Conservation (phyloP, 2,113 vertebrate species). For the Dendropsophus ebraccatus region DNA sequence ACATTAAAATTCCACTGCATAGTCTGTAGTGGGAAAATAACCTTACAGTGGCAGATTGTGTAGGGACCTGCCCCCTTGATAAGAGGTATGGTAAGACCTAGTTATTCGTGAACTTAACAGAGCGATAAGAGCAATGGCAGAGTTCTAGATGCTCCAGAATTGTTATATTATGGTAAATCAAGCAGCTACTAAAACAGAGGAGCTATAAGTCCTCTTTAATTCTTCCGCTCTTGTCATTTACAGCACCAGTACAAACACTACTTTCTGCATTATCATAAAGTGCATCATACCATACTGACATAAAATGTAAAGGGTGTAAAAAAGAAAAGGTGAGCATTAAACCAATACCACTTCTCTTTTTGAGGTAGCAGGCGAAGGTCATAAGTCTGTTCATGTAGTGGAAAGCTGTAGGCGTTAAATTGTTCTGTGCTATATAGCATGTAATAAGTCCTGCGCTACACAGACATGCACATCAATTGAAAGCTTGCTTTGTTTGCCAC, state of each 20-base stretch:
- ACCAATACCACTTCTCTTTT: slow-evolving; percentile 14
- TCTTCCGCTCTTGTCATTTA: not conserved
- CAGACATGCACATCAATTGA: slow-evolving; percentile 60
- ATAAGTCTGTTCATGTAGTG: slow-evolving; percentile 53
- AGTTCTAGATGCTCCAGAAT: too few relatives aligned
- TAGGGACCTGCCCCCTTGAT: too few relatives aligned
- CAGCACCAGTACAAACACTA: not conserved
- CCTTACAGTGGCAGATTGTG: too few relatives aligned
- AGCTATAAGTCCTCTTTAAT: not conserved
- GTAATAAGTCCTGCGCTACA: slow-evolving; percentile 52
- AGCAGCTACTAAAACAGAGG: not conserved
- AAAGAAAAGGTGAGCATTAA: not conserved
- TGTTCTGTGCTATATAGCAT: slow-evolving; percentile 43
- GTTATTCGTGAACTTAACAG: too few relatives aligned
- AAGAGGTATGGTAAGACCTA: too few relatives aligned
- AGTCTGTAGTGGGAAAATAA: too few relatives aligned
- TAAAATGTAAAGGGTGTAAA: not conserved
- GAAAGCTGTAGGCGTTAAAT: slow-evolving; percentile 52
- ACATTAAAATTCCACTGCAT: too few relatives aligned
- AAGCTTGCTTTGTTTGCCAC: slow-evolving; percentile 63
- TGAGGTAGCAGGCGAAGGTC: slow-evolving; percentile 59
- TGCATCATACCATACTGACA: not conserved
- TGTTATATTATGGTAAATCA: too few relatives aligned
- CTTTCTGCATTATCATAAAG: not conserved
- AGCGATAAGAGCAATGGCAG: too few relatives aligned